phyloP scores from a whole-genome alignment of 2,888 invertebrate genomes.

The Brachylomia viminalis region DNA sequence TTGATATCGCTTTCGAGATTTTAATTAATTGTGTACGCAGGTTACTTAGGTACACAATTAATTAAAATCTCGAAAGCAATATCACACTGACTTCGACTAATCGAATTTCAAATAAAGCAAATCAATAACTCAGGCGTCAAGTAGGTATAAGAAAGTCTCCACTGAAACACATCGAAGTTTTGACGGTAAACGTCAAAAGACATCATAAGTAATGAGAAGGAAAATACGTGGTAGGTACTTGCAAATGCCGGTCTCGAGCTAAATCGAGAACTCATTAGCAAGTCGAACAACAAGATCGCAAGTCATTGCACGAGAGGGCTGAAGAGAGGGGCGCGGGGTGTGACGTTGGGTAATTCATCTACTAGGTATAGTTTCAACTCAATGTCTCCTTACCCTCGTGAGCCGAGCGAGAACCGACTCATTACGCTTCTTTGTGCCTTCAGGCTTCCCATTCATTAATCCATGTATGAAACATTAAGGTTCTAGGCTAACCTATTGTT shows the following conservation, averaged over 20 bases:
- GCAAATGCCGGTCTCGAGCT: conserved; percentile 75
- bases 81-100: conserved; percentile 19
- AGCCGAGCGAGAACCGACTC: conserved; percentile 72
- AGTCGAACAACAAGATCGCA: conserved; percentile 85
- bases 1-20: too few species aligned
- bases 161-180: conserved; percentile 68
- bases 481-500: conserved; percentile 64
- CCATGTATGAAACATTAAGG: conserved; percentile 66
- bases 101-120: conserved; percentile 42
- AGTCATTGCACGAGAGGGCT: conserved; percentile 76
- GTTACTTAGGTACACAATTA: not conserved
- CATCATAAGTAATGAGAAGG: conserved; percentile 79
- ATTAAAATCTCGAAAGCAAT: not conserved
- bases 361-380: conserved; percentile 70
- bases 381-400: conserved; percentile 69
- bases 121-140: conserved; percentile 45
- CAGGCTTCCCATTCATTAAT: conserved; percentile 75
- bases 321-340: conserved; percentile 46
- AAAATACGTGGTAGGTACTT: conserved; percentile 78
- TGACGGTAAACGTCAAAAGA: conserved; percentile 77
- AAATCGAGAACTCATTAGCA: conserved; percentile 87
- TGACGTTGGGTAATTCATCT: conserved; percentile 68
- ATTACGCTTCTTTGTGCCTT: conserved; percentile 78
- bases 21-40: too few species aligned
- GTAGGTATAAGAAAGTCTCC: conserved; percentile 35